These are phyloP conservation scores for Drosophila trapezifrons DNA, from an alignment of 1,140 invertebrate genomes.

Conservation along the genomic window DNA sequence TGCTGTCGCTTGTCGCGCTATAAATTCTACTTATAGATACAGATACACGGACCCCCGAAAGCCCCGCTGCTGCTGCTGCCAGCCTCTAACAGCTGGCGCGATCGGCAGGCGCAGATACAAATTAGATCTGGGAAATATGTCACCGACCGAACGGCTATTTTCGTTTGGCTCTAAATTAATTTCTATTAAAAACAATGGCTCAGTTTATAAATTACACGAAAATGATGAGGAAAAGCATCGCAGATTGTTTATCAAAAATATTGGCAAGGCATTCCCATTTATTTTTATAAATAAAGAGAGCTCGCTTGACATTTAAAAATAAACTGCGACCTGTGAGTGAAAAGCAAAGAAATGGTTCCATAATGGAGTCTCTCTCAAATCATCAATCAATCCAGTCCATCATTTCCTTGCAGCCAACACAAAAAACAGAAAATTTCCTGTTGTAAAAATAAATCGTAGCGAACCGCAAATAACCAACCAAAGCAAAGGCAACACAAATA, in stretches of 20 bases:
- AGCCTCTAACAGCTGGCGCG: slow-evolving; percentile 21
- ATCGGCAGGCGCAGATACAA: slow-evolving; percentile 37
- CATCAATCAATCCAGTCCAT: slow-evolving; percentile 30
- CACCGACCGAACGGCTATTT: slow-evolving; percentile 44
- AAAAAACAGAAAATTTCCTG: slow-evolving; percentile 18
- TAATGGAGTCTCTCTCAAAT: neutral
- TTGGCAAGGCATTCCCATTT: slow-evolving; percentile 4
- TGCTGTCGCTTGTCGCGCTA: slow-evolving; percentile 53
- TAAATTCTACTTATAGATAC: slow-evolving; percentile 67
- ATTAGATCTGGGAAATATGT: slow-evolving; percentile 62
- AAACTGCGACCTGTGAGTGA: neutral
- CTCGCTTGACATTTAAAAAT: slow-evolving; percentile 17
- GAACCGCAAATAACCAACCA: slow-evolving; percentile 15
- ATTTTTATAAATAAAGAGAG: slow-evolving; percentile 29
- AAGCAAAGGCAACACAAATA: slow-evolving; percentile 14
- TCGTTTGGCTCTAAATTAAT: slow-evolving; percentile 52
- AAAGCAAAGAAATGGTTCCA: slow-evolving; percentile 5
- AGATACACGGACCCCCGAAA: slow-evolving; percentile 18
- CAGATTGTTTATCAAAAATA: slow-evolving; percentile 30
- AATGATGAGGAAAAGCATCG: slow-evolving; percentile 18
- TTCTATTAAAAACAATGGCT: slow-evolving; percentile 54
- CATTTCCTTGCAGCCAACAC: slow-evolving; percentile 10
- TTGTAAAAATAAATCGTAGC: slow-evolving; percentile 35
- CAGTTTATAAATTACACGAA: slow-evolving; percentile 63
- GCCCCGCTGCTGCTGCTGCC: neutral